phyloP scores from a whole-genome alignment of 2,888 invertebrate genomes.

The Netelia inedita region DNA sequence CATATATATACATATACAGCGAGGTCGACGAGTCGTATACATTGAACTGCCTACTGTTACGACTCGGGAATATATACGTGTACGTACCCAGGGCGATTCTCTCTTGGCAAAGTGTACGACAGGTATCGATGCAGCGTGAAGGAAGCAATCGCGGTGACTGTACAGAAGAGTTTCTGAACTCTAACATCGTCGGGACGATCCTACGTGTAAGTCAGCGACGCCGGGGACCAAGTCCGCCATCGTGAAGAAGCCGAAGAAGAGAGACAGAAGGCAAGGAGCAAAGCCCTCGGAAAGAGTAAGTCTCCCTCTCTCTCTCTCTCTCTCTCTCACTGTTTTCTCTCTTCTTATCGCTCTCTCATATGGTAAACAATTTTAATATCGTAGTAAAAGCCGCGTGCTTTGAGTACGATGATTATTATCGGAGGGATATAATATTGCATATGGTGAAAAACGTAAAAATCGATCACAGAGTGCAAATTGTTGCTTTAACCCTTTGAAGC shows the following conservation, averaged over 20 bases:
- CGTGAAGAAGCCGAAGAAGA: conserved; percentile 38
- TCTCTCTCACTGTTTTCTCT: background rate
- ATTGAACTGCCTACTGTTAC: too few species aligned
- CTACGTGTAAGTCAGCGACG: background rate
- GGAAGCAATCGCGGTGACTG: conserved; percentile 26
- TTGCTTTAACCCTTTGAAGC: too few species aligned
- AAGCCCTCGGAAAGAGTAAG: conserved; percentile 3
- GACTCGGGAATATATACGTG: too few species aligned
- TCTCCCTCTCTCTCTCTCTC: background rate
- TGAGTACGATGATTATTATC: too few species aligned
- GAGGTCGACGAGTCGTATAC: too few species aligned
- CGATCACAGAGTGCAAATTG: too few species aligned
- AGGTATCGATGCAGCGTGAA: conserved; percentile 28
- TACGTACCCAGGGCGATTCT: background rate
- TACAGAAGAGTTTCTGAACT: conserved; percentile 38
- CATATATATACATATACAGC: background rate
- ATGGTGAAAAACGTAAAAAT: too few species aligned
- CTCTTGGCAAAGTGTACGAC: conserved; percentile 16
- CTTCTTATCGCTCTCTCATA: background rate
- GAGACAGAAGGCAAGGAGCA: conserved; percentile 14
- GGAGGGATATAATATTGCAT: too few species aligned
- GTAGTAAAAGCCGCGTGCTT: background rate
- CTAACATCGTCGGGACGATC: conserved; percentile 27
- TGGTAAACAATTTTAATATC: conserved; percentile 28
- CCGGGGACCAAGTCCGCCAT: conserved; percentile 28